Evolutionary conservation across 2,888 invertebrate genomes (phyloP).

Genomic region (Sinhomidia bicolor): DNA sequence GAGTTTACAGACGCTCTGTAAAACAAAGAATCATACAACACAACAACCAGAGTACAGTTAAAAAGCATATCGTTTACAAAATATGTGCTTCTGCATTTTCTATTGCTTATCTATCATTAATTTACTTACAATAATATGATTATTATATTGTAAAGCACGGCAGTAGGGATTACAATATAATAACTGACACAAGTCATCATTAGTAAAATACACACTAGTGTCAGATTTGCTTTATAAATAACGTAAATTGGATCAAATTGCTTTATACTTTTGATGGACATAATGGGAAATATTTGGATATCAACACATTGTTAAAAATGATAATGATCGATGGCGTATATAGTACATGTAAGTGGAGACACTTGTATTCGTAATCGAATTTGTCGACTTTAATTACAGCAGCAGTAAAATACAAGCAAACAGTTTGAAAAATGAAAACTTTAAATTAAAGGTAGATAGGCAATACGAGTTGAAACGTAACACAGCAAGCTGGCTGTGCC

Average conservation of each 20-base stretch:
- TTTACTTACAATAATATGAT: not conserved
- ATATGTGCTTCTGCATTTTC: not conserved
- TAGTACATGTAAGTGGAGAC: too few species aligned
- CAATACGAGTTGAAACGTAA: not conserved
- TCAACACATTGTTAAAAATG: not conserved
- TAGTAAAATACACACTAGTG: too few species aligned
- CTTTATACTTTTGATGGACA: not conserved
- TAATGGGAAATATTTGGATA: not conserved
- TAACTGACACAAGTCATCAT: too few species aligned
- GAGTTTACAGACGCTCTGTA: not conserved
- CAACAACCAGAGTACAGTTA: constrained; percentile 3
- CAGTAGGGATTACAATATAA: not conserved
- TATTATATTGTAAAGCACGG: not conserved
- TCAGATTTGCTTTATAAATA: too few species aligned
- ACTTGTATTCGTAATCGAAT: too few species aligned
- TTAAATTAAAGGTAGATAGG: not conserved
- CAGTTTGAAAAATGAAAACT: not conserved
- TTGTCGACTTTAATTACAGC: not conserved
- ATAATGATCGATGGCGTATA: too few species aligned
- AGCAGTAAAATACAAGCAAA: not conserved
- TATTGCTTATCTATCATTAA: not conserved
- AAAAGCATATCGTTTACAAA: constrained; percentile 35
- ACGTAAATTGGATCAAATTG: not conserved
- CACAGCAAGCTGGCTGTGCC: not conserved
- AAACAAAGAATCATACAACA: not conserved